phyloP scores from a whole-genome alignment of 2,888 invertebrate genomes.

The Ditylenchus weischeri region DNA sequence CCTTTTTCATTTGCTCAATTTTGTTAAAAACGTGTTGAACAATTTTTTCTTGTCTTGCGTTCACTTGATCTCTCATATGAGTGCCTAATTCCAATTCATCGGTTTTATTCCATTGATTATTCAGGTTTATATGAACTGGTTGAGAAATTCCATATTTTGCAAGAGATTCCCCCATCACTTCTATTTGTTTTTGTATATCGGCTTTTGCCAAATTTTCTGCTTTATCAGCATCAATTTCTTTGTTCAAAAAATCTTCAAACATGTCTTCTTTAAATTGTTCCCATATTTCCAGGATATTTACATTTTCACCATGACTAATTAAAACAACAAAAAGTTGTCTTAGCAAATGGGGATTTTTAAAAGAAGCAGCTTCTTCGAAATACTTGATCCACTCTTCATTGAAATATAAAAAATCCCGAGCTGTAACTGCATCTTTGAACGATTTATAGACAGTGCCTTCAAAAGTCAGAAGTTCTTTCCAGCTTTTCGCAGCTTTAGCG shows the following conservation, averaged over 20 bases:
- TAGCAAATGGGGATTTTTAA: conserved; percentile 18
- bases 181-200: conserved; percentile 26
- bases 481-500: conserved; percentile 35
- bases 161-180: conserved; percentile 18
- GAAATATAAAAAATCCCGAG: conserved; percentile 22
- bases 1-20: too few relatives aligned
- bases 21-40: too few relatives aligned
- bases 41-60: too few relatives aligned
- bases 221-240: background rate
- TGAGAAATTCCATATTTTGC: background rate
- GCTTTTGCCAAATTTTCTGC: conserved; percentile 21
- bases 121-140: too few relatives aligned
- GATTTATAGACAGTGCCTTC: conserved; percentile 22
- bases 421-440: background rate
- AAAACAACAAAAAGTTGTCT: conserved; percentile 27
- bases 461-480: conserved; percentile 42
- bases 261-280: conserved; percentile 1
- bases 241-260: background rate
- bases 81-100: too few relatives aligned
- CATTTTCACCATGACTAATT: conserved; percentile 21
- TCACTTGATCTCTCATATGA: too few relatives aligned
- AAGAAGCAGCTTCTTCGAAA: conserved; percentile 22
- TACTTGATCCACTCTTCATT: conserved; percentile 20
- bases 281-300: conserved; percentile 6
- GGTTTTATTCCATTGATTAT: too few relatives aligned